Base-by-base conservation (phyloP, 2,113 vertebrate species). In the Colossoma macropomum region DNA sequence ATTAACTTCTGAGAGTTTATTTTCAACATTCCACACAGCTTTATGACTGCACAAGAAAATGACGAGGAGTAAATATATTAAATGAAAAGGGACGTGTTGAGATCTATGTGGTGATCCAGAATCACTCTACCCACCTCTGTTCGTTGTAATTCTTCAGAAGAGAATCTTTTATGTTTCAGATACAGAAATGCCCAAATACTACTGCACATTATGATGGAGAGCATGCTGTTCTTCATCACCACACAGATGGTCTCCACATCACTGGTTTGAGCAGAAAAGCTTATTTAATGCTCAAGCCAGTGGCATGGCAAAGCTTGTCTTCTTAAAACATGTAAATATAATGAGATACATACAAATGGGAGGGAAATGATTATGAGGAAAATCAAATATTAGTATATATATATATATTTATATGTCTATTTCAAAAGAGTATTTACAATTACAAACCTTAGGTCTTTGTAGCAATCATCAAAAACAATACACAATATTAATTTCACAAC, bases 391-490 rank as follows among this genome's bases (percentile, higher is more conserved):
- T 34, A 75, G 15, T 23, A 56, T 21, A 56, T 23, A 56, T 23
- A 12, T 50, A 12, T 17, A 81, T 45, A 38, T 63, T 16, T 71
- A 23, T 71, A 56, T 72, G 19, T 68, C 45, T 59, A 77, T 86
- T 82, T 73, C 70, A 86, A 86, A 86, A 86, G 78, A 89, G 82
- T 86, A 89, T 92, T 84, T 92, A 92, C 87, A 92, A 81, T 27
- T 85, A 89, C 66, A 90, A 90, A 88, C 76, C 79, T 83, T 87
- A 86, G 70, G 32, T 79, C 45, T 30, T 86, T 81, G 27, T 81
- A 79, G 41, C 81, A 81, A 70, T 80, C 79, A 81, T 87, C 65
- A 10, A 85, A 88, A 88, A 89, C 88, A 82, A 86, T 68, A 87
- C 21, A 69, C 89, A 77, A 91, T 80, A 82, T 81, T 73, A 86